phyloP scores from a whole-genome alignment of 2,113 vertebrate genomes.

The Microcebus ravelobensis region DNA sequence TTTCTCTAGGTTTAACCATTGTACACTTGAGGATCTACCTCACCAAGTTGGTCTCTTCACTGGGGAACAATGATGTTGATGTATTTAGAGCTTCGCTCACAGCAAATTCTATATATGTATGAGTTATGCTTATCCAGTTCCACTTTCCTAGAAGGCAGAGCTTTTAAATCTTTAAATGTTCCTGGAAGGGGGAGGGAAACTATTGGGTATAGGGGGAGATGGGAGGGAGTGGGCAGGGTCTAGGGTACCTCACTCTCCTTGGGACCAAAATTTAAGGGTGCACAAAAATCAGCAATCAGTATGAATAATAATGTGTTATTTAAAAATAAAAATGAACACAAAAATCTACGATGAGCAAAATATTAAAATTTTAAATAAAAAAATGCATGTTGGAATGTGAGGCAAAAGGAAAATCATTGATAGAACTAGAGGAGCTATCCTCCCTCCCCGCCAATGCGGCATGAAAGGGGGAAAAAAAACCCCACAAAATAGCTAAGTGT shows the following conservation, averaged over 20 bases:
- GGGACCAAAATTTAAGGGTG: neutral
- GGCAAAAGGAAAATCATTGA: neutral
- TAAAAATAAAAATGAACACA: neutral
- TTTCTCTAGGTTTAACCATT: neutral
- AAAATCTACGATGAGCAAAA: neutral
- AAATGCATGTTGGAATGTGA: neutral
- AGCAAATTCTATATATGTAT: accelerated
- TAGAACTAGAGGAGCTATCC: accelerated
- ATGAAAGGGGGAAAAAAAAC: neutral
- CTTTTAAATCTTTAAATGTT: neutral
- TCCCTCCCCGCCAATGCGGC: accelerated
- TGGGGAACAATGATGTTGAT: neutral
- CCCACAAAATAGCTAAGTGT: neutral
- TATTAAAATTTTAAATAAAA: neutral
- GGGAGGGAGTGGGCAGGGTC: accelerated
- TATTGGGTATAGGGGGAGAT: accelerated
- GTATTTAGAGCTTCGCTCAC: neutral
- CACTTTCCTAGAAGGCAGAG: neutral
- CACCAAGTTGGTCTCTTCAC: neutral
- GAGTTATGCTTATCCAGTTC: neutral
- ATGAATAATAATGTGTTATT: neutral
- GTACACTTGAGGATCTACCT: too few relatives aligned
- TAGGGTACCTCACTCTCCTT: neutral
- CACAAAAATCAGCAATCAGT: neutral
- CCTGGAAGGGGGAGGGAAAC: neutral